A percentile compares a stretch with the other conserved stretches of the same genome.
Conservation (phyloP, 2,113 vertebrate species). For the Melanerpes aurifrons region DNA sequence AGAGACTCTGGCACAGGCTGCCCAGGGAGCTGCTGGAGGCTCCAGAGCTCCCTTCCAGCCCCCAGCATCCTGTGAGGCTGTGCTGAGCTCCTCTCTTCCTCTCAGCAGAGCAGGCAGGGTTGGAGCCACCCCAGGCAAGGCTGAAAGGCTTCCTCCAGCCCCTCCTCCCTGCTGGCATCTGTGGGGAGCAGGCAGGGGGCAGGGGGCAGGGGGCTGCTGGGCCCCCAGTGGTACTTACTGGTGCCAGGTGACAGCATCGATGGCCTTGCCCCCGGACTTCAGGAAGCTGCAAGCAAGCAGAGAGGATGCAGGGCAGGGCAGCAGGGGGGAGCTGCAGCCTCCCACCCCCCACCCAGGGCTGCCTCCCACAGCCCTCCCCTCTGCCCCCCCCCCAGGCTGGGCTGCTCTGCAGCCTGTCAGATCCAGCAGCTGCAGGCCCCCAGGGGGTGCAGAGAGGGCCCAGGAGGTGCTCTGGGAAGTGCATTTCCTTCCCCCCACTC, state of each 20-base stretch:
- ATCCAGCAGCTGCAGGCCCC: too few relatives aligned
- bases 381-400: too few relatives aligned
- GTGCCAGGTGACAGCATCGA: conserved; percentile 92
- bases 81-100: fast-evolving
- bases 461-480: too few relatives aligned
- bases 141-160: fast-evolving
- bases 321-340: fast-evolving
- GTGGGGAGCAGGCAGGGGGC: neutral
- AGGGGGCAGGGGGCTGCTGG: neutral
- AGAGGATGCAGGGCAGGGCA: fast-evolving
- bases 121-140: fast-evolving
- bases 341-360: fast-evolving
- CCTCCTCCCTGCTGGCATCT: neutral
- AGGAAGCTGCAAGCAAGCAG: conserved; percentile 83
- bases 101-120: too few relatives aligned
- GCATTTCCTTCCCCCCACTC: too few relatives aligned
- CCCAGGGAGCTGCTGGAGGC: too few relatives aligned
- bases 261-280: conserved; percentile 80
- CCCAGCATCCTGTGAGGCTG: neutral
- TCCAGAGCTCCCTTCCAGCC: too few relatives aligned
- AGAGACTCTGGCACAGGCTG: too few relatives aligned
- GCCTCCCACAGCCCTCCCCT: neutral
- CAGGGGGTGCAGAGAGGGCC: too few relatives aligned
- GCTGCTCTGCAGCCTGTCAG: too few relatives aligned
- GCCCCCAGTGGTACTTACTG: conserved; percentile 87